phyloP scores from a whole-genome alignment of 1,140 invertebrate species.

The Caenorhabditis inopinata region DNA sequence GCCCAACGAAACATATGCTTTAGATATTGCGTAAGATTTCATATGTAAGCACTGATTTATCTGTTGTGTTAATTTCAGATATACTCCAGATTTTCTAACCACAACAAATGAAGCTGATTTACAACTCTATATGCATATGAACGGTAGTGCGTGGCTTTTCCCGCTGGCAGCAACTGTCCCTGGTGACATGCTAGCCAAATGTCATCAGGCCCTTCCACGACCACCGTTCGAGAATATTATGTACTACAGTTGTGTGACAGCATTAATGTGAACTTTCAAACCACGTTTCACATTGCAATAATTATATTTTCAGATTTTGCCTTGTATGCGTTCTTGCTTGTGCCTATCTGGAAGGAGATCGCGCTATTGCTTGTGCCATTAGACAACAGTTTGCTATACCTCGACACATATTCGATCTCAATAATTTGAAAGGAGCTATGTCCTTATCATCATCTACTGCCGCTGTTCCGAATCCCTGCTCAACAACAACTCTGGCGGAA shows the following conservation, averaged over 20 bases:
- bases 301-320: conserved; percentile 68
- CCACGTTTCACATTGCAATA: background rate
- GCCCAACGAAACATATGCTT: conserved; percentile 80
- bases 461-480: no score
- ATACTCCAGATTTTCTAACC: conserved; percentile 88
- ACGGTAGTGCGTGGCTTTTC: conserved; percentile 74
- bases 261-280: conserved; percentile 56
- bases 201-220: conserved; percentile 75
- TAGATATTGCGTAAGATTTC: conserved; percentile 76
- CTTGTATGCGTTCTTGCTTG: conserved; percentile 74
- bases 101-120: conserved; percentile 75
- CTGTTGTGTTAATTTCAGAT: conserved; percentile 68
- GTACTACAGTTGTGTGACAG: conserved; percentile 73
- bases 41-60: background rate
- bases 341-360: conserved; percentile 76
- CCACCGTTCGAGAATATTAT: conserved; percentile 79
- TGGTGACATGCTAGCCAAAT: conserved; percentile 73
- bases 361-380: conserved; percentile 72
- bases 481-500: background rate
- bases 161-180: conserved; percentile 80
- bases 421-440: background rate
- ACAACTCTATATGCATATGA: conserved; percentile 69
- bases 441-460: background rate
- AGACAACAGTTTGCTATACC: conserved; percentile 48
- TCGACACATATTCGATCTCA: conserved; percentile 47